Evolutionary conservation across 2,888 invertebrate genomes (phyloP), one percentile per base, ranked within the genome.

Genomic region (Drosophila anomalata): DNA sequence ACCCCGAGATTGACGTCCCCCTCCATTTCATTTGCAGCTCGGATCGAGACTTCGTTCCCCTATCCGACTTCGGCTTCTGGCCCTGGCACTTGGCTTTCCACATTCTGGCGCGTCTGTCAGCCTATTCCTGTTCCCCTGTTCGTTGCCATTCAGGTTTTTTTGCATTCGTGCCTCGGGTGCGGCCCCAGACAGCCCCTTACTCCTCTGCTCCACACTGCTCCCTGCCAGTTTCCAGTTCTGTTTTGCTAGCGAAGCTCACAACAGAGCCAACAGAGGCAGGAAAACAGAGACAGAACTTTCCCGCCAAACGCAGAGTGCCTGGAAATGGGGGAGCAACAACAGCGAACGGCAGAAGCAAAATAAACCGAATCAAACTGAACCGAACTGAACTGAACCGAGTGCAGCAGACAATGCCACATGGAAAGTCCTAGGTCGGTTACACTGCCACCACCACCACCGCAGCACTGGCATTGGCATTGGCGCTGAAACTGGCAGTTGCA

Each of bases 371-470:
- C 61, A 48, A 54, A 62, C 54, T 52, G 39, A 60, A 47, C 39
- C 22, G 46, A 57, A 39, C 36, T 61, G 46, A 54, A 62, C 54
- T 50, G 39, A 60, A 46, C 48, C 61, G 62, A 61, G 62, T 61
- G 70, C 71, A 62, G 67, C 84, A 81, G 87, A 89, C 90, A 89
- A 89, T 86, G 86, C 76, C 78, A 83, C 80, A 86, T 89, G 82
- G 78, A 87, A 90, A 89, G 90, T 90, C 89, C 90, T 90, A 89
- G 89, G 89, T 89, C 89, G 89, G 89, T 90, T 89, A 89, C 89
- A 87, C 80, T 78, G 75, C 73, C 70, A 76, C 55, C 63, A 52
- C 39, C 47, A 20, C 42, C 42, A 20, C 42, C 42, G 5, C 42
- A 41, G 41, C 17, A 50, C 68, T 56, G 72, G 47, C 70, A 59